Evolutionary conservation across 2,113 vertebrate genomes (phyloP).

Genomic region (Spheniscus mendiculus): DNA sequence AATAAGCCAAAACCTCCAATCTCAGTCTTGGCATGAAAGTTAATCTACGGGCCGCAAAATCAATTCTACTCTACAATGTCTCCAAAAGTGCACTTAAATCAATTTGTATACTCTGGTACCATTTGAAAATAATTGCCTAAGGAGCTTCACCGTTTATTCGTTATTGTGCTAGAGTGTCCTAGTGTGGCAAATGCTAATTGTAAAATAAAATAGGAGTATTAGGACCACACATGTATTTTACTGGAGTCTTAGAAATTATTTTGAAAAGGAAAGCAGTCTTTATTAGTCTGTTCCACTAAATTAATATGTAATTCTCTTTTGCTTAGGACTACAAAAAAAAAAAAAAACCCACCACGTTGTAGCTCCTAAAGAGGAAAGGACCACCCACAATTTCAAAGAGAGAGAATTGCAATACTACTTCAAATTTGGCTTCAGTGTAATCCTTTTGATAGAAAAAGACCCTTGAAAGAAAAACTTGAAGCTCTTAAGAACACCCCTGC

Average conservation of each 20-base stretch:
- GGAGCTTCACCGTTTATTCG: neutral
- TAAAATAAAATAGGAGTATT: slow-evolving; percentile 39
- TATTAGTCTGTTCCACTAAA: neutral
- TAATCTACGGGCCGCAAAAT: slow-evolving; percentile 51
- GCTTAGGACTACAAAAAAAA: neutral
- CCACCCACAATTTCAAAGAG: slow-evolving; percentile 25
- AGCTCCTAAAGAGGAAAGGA: neutral
- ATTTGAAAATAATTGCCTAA: slow-evolving; percentile 62
- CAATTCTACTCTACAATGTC: slow-evolving; percentile 59
- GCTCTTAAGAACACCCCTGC: neutral
- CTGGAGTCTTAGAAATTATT: neutral
- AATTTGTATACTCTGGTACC: slow-evolving; percentile 62
- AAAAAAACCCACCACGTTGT: no score
- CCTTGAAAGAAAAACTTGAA: neutral
- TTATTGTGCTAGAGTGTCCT: neutral
- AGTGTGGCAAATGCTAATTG: slow-evolving; percentile 7
- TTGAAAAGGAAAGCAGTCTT: neutral
- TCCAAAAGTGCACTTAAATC: slow-evolving; percentile 78
- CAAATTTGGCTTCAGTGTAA: neutral
- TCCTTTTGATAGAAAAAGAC: neutral
- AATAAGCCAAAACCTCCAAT: slow-evolving; percentile 34
- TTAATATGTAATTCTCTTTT: neutral
- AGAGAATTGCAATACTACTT: neutral
- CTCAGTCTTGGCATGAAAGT: slow-evolving; percentile 62
- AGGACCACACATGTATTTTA: neutral